These are phyloP conservation scores for Leptatherina wallacei DNA, from an alignment of 2,797 vertebrate species.

Conservation along the genomic window DNA sequence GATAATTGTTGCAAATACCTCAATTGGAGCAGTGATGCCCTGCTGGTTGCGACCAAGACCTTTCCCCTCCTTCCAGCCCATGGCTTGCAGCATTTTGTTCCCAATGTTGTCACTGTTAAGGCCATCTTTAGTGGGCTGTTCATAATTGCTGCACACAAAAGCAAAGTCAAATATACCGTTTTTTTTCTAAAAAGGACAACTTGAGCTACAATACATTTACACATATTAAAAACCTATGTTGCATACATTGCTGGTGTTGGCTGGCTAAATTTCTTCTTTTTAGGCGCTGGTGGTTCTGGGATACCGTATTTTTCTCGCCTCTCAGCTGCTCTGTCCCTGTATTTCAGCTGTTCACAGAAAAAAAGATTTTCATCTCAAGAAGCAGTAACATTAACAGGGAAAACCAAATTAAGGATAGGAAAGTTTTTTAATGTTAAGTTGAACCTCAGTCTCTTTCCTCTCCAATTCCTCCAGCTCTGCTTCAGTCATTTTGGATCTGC, in stretches of 20 bases:
- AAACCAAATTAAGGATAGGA: not conserved
- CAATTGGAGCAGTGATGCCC: constrained; percentile 96
- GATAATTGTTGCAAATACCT: constrained; percentile 79
- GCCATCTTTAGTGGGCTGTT: constrained; percentile 98
- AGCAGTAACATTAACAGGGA: not conserved
- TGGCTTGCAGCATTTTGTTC: constrained; percentile 99
- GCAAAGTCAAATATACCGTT: not conserved
- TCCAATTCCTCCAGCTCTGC: constrained; percentile 96
- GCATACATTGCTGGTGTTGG: constrained; percentile 90
- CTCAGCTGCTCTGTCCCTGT: constrained; percentile 96
- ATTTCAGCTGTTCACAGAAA: constrained; percentile 88
- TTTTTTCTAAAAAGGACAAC: not conserved
- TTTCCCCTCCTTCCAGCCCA: constrained; percentile 99
- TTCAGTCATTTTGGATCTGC: constrained; percentile 90
- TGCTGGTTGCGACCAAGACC: constrained; percentile 97
- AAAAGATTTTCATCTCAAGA: not conserved
- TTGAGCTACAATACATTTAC: no score
- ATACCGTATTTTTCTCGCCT: constrained; percentile 97
- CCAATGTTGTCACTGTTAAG: constrained; percentile 98
- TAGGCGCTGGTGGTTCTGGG: constrained; percentile 94
- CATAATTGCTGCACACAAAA: constrained; percentile 88
- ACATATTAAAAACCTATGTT: not conserved
- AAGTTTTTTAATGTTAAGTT: not conserved
- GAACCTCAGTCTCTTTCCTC: constrained; percentile 94
- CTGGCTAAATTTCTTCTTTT: constrained; percentile 94